A percentile compares a stretch with the other conserved stretches of the same genome.
phyloP scores from a whole-genome alignment of 2,888 invertebrate genomes.

The Chaetogeoica ovagalla region DNA sequence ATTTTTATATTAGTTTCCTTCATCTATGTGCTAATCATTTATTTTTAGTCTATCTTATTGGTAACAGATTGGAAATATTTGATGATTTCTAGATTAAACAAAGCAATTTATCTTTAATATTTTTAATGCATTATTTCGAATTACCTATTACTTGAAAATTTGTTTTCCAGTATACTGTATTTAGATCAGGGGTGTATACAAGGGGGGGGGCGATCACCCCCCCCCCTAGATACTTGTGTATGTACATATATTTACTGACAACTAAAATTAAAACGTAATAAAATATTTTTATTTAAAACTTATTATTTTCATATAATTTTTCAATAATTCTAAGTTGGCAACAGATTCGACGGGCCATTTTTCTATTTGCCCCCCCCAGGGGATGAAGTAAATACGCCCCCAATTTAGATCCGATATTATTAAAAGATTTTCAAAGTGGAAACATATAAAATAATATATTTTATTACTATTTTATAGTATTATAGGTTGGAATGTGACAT shows the following conservation, averaged over 20 bases:
- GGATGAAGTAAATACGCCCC: no score
- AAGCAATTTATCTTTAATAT: neutral
- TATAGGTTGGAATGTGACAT: no score
- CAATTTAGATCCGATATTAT: neutral
- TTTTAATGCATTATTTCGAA: neutral
- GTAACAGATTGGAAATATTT: neutral
- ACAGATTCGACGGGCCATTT: no score
- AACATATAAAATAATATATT: neutral
- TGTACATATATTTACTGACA: no score
- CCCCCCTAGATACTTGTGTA: no score
- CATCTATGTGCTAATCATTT: neutral
- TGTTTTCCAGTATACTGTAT: neutral
- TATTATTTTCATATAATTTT: no score
- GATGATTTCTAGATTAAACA: neutral
- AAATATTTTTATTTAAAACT: no score
- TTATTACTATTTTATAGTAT: neutral
- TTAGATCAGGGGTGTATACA: no score
- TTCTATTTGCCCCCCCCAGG: no score
- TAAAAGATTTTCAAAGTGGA: neutral
- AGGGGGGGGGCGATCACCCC: no score
- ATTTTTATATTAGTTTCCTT: constrained; percentile 37
- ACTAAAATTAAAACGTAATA: no score
- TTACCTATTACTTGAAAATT: neutral
- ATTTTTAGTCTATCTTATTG: neutral
- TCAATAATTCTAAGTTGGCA: no score